Base-by-base conservation (phyloP, 2,797 vertebrate genomes). In the Coregonus sp. region DNA sequence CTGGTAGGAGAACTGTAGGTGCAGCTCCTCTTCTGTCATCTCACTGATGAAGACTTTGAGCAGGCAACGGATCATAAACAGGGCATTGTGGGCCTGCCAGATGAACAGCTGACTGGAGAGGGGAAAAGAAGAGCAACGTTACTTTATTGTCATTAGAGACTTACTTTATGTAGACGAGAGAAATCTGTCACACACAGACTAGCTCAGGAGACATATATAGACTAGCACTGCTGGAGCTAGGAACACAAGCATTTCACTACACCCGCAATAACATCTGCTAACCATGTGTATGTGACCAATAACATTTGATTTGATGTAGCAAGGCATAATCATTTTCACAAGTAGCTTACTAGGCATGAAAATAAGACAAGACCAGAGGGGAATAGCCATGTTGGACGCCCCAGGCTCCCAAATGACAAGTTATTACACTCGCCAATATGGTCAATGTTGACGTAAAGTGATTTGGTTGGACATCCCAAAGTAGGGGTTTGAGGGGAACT, bases 81-180 rank as follows among this genome's bases (percentile, higher is more conserved):
- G 89, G 3, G 98, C 97, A 20, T 99, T 99, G 93, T 99, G 97
- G 77, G 97, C 97, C 89, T 99, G 98, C 98, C 97, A 99, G 87
- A 99, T 99, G 81, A 99, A 99, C 87, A 99, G 92, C 90, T 99
- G 98, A 93, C 98, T 99, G 85, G 12, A 84, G 91, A 87, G 87
- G 86, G 88, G 68, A 90, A 6, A 88, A 76, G 47, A 80, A 83
- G 2, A 74, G 35, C 7, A n/a, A 29, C 31, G 11, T 33, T 47
- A 71, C 40, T 16, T 33, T 29, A 14, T 31, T 66, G 65, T 11
- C 7, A 15, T 33, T 33, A 20, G 12, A 67, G 31, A 67, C 66
- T 6, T 16, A 67, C 66, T 6, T 16, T 14, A 2, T 14, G 31
- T 15, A 16, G 15, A 15, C 3, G 37, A 59, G 6, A 59, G 2